Percentiles rank a stretch among this genome's conserved stretches.
Conservation (phyloP, 2,888 invertebrate species). For the Digitonthophagus gazella region DNA sequence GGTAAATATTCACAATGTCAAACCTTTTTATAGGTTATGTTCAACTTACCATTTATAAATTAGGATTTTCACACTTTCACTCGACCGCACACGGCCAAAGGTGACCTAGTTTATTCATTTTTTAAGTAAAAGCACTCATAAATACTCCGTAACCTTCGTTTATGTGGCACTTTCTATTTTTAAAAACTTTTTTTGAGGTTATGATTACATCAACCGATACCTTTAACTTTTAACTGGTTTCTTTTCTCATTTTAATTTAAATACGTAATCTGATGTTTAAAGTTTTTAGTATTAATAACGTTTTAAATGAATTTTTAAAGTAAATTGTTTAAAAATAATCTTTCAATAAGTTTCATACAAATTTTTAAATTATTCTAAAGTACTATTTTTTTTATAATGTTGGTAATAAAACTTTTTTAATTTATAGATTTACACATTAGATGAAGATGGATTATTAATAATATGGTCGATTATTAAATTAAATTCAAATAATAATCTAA, state of each 20-base stretch:
- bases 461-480: slow-evolving; percentile 53
- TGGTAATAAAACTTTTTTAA: not conserved
- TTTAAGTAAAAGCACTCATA: not conserved
- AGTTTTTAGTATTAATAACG: no score
- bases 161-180: not conserved
- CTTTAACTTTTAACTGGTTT: no score
- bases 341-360: no score
- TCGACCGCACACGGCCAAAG: not conserved
- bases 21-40: not conserved
- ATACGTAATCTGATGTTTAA: no score
- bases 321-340: not conserved
- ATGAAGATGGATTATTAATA: slow-evolving; percentile 53
- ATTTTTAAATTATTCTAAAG: not conserved
- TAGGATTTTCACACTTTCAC: not conserved
- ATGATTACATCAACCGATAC: no score
- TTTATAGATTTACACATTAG: slow-evolving; percentile 54
- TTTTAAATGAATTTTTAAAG: no score
- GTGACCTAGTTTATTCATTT: not conserved
- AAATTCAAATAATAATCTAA: slow-evolving; percentile 37
- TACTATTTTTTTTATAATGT: not conserved
- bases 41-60: not conserved
- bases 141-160: not conserved
- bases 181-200: not conserved
- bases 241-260: no score
- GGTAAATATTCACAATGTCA: slow-evolving; percentile 10